These are phyloP conservation scores for Apis cerana DNA, from an alignment of 1,140 invertebrate genomes.

Conservation along the genomic window DNA sequence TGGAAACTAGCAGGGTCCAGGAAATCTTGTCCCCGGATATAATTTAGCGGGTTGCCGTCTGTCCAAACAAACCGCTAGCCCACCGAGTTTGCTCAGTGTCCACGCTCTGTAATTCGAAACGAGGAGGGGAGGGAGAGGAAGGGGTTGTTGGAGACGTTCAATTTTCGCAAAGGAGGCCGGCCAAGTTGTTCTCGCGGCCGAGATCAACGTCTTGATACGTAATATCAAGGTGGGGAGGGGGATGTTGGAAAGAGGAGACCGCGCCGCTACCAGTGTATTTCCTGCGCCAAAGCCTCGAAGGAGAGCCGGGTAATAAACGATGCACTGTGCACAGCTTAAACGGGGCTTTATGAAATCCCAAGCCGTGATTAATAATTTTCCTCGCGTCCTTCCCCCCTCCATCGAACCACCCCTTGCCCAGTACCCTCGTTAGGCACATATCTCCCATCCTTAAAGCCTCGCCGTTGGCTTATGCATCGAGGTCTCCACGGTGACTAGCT, in stretches of 20 bases:
- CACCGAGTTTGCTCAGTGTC: slow-evolving; percentile 10
- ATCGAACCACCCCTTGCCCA: slow-evolving; percentile 29
- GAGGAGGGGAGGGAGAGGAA: background rate
- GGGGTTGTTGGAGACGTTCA: slow-evolving; percentile 45
- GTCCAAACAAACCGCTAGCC: background rate
- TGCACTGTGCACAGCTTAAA: slow-evolving; percentile 74
- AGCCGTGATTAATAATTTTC: slow-evolving; percentile 79
- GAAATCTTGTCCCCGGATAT: slow-evolving; percentile 2
- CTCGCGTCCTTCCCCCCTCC: slow-evolving; percentile 37
- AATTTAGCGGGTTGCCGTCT: slow-evolving; percentile 20
- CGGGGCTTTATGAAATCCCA: slow-evolving; percentile 78
- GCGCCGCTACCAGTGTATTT: slow-evolving; percentile 66
- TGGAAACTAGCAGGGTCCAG: slow-evolving; percentile 3
- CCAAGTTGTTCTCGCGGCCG: slow-evolving; percentile 34
- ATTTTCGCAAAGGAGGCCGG: slow-evolving; percentile 54
- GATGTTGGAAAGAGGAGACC: slow-evolving; percentile 26
- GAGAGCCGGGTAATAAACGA: slow-evolving; percentile 73
- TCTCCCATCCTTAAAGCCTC: slow-evolving; percentile 59
- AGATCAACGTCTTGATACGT: slow-evolving; percentile 55
- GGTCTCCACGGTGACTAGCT: slow-evolving; percentile 39
- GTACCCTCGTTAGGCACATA: slow-evolving; percentile 69
- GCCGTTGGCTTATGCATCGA: slow-evolving; percentile 51
- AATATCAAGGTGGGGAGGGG: slow-evolving; percentile 53
- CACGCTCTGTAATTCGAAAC: slow-evolving; percentile 11
- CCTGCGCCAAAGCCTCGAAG: slow-evolving; percentile 63